These are phyloP conservation scores for Petromus typicus DNA, from an alignment of 2,113 vertebrate species.

Conservation along the genomic window DNA sequence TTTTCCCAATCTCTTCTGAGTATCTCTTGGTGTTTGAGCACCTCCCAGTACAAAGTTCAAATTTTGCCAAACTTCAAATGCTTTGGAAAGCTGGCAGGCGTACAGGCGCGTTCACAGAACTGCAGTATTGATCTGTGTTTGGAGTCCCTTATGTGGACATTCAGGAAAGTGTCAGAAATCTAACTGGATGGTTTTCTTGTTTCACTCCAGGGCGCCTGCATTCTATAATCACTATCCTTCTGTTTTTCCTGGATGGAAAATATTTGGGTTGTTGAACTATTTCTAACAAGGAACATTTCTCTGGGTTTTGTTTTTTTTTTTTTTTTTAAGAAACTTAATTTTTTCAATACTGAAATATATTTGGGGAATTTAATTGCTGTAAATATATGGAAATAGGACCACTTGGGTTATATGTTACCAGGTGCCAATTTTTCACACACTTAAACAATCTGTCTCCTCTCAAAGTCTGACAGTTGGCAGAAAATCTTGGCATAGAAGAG, in stretches of 20 bases:
- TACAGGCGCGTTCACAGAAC: background rate
- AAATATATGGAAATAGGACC: constrained; percentile 42
- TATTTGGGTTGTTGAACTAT: background rate
- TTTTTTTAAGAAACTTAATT: background rate
- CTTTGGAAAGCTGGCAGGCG: background rate
- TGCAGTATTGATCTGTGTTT: background rate
- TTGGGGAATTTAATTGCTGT: constrained; percentile 22
- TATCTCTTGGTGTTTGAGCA: background rate
- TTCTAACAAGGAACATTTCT: constrained; percentile 46
- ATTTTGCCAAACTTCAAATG: background rate
- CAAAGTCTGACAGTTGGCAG: constrained; percentile 73
- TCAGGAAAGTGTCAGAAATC: background rate
- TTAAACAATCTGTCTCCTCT: constrained; percentile 68
- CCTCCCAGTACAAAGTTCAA: background rate
- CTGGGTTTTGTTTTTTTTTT: background rate
- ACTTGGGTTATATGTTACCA: constrained; percentile 39
- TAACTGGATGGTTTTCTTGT: background rate
- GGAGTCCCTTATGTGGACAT: background rate
- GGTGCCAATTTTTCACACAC: constrained; percentile 38
- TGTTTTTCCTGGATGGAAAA: background rate
- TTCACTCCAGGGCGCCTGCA: background rate
- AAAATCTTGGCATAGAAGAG: constrained; percentile 46
- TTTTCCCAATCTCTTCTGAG: background rate
- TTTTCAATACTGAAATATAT: constrained; percentile 27
- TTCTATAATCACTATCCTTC: background rate